These are phyloP conservation scores for Conistra vaccinii DNA, from an alignment of 2,888 invertebrate species.

Conservation along the genomic window DNA sequence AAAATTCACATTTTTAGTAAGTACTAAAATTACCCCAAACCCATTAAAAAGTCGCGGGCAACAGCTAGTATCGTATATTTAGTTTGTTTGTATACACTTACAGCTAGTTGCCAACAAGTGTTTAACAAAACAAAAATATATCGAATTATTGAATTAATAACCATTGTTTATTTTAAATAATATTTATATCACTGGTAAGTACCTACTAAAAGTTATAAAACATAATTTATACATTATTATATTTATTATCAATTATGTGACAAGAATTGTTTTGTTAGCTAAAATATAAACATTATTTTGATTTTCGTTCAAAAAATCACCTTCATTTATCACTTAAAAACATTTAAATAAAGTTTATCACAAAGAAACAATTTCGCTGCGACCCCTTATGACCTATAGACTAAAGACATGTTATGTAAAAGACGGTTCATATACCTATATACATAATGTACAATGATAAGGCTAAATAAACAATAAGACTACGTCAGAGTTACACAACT, in stretches of 20 bases:
- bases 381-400: constrained; percentile 22
- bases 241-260: background rate
- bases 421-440: background rate
- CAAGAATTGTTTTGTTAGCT: background rate
- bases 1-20: too few species aligned
- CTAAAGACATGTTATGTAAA: constrained; percentile 26
- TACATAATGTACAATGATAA: constrained; percentile 26
- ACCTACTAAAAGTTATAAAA: background rate
- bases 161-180: background rate
- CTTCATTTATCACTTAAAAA: constrained; percentile 17
- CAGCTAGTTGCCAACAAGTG: background rate
- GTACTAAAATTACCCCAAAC: too few species aligned
- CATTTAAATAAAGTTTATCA: constrained; percentile 26
- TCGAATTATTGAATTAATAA: background rate
- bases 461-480: constrained; percentile 36
- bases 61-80: background rate
- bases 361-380: constrained; percentile 44
- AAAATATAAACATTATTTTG: background rate
- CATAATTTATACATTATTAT: background rate
- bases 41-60: too few species aligned
- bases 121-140: too few species aligned
- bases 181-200: too few species aligned
- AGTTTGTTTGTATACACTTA: background rate
- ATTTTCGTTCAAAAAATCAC: background rate
- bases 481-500: constrained; percentile 26